These are phyloP conservation scores for Chrysocyon brachyurus DNA, from an alignment of 2,797 vertebrate genomes.

Conservation along the genomic window DNA sequence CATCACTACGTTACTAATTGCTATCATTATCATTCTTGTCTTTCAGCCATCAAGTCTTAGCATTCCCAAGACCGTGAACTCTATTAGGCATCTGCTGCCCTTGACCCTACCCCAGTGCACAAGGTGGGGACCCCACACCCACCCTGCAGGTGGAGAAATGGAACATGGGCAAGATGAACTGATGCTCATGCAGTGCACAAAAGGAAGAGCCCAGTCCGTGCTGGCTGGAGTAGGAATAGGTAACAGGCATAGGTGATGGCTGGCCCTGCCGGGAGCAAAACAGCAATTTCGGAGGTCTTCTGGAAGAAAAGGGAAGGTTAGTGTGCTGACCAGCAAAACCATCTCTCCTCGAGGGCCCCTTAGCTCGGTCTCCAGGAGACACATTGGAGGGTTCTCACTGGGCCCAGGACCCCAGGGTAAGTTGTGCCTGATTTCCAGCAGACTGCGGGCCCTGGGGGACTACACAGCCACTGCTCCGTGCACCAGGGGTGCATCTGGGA, in stretches of 20 bases:
- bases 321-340: not conserved
- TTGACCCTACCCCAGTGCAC: accelerated
- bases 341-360: not conserved
- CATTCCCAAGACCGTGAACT: not conserved
- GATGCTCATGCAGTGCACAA: accelerated
- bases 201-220: not conserved
- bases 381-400: not conserved
- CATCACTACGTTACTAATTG: not conserved
- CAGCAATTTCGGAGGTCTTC: not conserved
- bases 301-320: not conserved
- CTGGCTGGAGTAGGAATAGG: not conserved
- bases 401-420: not conserved
- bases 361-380: not conserved
- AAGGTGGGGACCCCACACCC: too few relatives aligned
- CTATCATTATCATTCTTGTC: not conserved
- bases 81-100: not conserved
- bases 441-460: not conserved
- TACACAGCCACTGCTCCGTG: accelerated
- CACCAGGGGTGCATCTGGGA: accelerated
- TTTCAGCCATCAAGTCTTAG: not conserved
- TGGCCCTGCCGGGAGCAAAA: not conserved
- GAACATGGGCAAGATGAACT: not conserved
- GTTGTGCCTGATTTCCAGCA: not conserved
- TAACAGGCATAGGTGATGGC: accelerated
- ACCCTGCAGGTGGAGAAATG: accelerated